Evolutionary conservation across 1,140 invertebrate species (phyloP), one percentile per base, ranked within the genome.

Genomic region (Drosophila paulistorum): DNA sequence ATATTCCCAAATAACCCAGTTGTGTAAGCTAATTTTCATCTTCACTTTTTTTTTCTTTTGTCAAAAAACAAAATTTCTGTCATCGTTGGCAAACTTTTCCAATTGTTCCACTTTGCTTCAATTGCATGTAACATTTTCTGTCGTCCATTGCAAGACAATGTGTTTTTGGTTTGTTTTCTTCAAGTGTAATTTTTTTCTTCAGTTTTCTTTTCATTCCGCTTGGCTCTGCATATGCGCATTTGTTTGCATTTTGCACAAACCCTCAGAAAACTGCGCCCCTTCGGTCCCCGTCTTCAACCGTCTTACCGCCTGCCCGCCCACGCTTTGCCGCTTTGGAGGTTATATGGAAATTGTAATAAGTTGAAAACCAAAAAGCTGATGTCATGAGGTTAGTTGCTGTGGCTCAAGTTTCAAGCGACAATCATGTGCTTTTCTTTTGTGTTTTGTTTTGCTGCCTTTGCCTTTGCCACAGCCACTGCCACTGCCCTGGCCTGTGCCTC

Each of bases 321-420:
- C 60, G 75, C 58, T 66, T 42, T 58, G 82, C 73, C 71, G 65
- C 75, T 76, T 70, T 83, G 72, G 66, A 79, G 79, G 79, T 73
- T 87, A 87, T 82, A 87, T 87, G 84, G 80, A 87, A 87, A 84
- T 89, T 87, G 84, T 87, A 89, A 87, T 87, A 87, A 87, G 84
- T 89, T 89, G 80, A 69, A 84, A 87, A 83, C 84, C 80, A 87
- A 87, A 87, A 87, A 89, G 84, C 84, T 87, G 84, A 87, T 87
- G 84, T 87, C 84, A 87, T 87, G 84, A 87, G 84, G 84, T 87
- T 87, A 87, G 84, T 89, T 87, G 84, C 77, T 74, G 77, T 77
- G 84, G 83, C 84, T 87, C 80, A 84, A 89, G 84, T 87, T 87
- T 89, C 84, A 87, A 89, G 84, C 84, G 80, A 89, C 84, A 87